Evolutionary conservation across 2,888 invertebrate species (phyloP), one percentile per base, ranked within the genome.

Genomic region (Lycocerus yunnanus): DNA sequence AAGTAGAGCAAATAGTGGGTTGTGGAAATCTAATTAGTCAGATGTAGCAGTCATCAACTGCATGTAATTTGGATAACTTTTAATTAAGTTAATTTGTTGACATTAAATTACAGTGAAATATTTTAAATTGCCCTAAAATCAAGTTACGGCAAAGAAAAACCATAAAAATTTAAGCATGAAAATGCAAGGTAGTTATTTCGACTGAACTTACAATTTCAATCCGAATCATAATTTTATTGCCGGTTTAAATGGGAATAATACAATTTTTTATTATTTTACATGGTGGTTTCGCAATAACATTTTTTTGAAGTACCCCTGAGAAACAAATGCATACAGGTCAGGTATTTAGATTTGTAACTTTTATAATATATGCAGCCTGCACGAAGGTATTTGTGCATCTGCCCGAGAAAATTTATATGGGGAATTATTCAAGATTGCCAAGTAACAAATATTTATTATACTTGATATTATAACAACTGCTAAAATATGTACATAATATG

Each of bases 401-500:
- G 61, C 61, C 61, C 61, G 16, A 18, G 61, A 63, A 63, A 63
- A 63, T 63, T 63, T 63, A 63, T 63, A 63, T 63, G 61, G 20
- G n/a, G 61, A 63, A 63, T 63, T 63, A 63, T 63, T 63, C 61
- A 63, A 16, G 61, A 63, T 63, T 18, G 61, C 20, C 61, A 63
- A n/a, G 61, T 18, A 63, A 63, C 20, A 63, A 63, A 63, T 63
- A 63, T 63, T 63, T 63, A 63, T 63, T 18, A 18, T 63, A 43
- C 13, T 63, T 16, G 8, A 60, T 16, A n/a, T n/a, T n/a, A 16
- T 15, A 13, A 20, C 16, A 63, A 18, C 14, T 63, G 18, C 15
- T 63, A 14, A 63, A 63, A 63, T 18, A 20, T 16, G 61, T 18
- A 18, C 15, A 18, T 20, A 63, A 63, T 18, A 63, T 63, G 18